These are phyloP conservation scores for Acrobasis consociella DNA, from an alignment of 2,888 invertebrate species.

Conservation along the genomic window DNA sequence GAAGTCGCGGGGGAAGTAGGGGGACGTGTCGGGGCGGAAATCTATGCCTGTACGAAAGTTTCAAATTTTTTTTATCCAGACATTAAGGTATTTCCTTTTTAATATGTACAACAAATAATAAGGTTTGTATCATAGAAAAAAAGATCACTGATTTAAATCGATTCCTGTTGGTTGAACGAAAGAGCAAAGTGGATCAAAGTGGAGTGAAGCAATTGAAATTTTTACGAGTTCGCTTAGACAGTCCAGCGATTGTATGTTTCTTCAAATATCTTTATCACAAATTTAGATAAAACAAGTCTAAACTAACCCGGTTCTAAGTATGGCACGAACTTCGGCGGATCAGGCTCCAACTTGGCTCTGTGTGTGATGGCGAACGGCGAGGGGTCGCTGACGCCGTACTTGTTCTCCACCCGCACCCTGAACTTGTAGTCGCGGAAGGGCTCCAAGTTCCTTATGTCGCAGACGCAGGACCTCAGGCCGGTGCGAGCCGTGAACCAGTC, in stretches of 20 bases:
- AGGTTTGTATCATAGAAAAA: too few relatives aligned
- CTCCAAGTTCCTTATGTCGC: conserved; percentile 94
- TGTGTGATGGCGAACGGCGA: conserved; percentile 94
- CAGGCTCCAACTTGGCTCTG: conserved; percentile 89
- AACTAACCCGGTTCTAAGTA: conserved; percentile 89
- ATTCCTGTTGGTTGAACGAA: too few relatives aligned
- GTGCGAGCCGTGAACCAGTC: conserved; percentile 96
- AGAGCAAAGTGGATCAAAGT: too few relatives aligned
- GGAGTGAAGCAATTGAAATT: too few relatives aligned
- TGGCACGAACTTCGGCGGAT: conserved; percentile 90
- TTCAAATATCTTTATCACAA: too few relatives aligned
- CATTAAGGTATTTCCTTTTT: too few relatives aligned
- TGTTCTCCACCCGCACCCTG: conserved; percentile 97
- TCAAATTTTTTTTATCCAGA: background rate
- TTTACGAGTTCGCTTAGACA: too few relatives aligned
- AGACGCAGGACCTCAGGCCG: conserved; percentile 93
- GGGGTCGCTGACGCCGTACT: conserved; percentile 97
- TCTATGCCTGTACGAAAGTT: conserved; percentile 69
- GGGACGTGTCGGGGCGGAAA: conserved; percentile 92
- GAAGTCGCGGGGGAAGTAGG: conserved; percentile 95
- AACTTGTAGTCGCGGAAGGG: conserved; percentile 98
- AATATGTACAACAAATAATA: too few relatives aligned
- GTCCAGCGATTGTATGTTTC: too few relatives aligned
- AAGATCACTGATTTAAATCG: too few relatives aligned
- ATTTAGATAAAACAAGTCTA: conserved; percentile 76